Evolutionary conservation across 2,797 vertebrate species (phyloP).

Genomic region (Sebastes hopkinsi): DNA sequence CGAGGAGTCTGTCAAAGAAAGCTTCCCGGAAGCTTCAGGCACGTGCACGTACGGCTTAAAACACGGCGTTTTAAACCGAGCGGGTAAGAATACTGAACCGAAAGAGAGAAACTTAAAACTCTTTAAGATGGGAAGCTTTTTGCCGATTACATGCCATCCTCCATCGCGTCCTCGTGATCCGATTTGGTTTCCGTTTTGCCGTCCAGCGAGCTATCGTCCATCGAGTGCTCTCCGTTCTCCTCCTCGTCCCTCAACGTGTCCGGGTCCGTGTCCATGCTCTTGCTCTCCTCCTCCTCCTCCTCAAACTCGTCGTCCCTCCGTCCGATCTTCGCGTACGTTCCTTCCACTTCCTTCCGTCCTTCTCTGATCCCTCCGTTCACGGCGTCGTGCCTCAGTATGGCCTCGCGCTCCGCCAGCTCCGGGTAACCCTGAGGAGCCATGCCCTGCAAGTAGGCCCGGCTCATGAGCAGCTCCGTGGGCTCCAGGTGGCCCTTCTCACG

Average conservation of each 20-base stretch:
- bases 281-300: slow-evolving; percentile 98
- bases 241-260: slow-evolving; percentile 98
- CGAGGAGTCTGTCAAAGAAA: slow-evolving; percentile 89
- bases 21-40: slow-evolving; percentile 98
- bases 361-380: slow-evolving; percentile 91
- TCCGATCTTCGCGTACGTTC: slow-evolving; percentile 91
- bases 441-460: slow-evolving; percentile 96
- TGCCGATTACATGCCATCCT: slow-evolving; percentile 94
- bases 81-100: slow-evolving; percentile 92
- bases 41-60: slow-evolving; percentile 94
- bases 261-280: slow-evolving; percentile 98
- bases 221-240: slow-evolving; percentile 96
- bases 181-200: slow-evolving; percentile 99
- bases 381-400: slow-evolving; percentile 80
- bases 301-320: slow-evolving; percentile 94
- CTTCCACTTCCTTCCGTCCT: slow-evolving; percentile 92
- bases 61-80: slow-evolving; percentile 89
- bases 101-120: slow-evolving; percentile 79
- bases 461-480: slow-evolving; percentile 97
- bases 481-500: slow-evolving; percentile 96
- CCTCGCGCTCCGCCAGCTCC: slow-evolving; percentile 93
- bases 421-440: slow-evolving; percentile 95
- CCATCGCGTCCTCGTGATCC: slow-evolving; percentile 98
- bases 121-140: slow-evolving; percentile 88
- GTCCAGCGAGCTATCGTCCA: slow-evolving; percentile 99